Evolutionary conservation across 2,888 invertebrate genomes (phyloP).

Genomic region (Rhyacophila evoluta): DNA sequence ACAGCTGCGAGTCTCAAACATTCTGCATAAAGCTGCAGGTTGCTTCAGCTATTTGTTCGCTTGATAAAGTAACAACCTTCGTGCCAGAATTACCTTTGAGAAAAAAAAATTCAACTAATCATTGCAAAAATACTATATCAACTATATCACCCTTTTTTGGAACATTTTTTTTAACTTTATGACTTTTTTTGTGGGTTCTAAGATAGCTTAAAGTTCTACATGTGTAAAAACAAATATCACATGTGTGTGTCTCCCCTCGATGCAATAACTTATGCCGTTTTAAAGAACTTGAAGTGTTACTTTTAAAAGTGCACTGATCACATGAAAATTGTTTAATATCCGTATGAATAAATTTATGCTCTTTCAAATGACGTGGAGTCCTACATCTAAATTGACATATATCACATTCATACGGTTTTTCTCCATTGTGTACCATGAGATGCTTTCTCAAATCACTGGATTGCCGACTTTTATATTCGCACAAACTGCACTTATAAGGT

Average conservation of each 20-base stretch:
- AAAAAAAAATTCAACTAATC: too few relatives aligned
- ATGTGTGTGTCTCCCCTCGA: background rate
- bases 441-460: background rate
- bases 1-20: too few relatives aligned
- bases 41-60: too few relatives aligned
- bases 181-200: background rate
- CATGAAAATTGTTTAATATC: background rate
- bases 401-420: conserved; percentile 28
- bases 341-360: background rate
- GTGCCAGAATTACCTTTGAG: too few relatives aligned
- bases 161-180: background rate
- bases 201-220: background rate
- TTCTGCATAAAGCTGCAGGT: too few relatives aligned
- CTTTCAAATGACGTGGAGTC: background rate
- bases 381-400: background rate
- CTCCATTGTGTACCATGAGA: background rate
- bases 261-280: background rate
- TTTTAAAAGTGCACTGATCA: background rate
- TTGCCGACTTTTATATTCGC: background rate
- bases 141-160: too few relatives aligned
- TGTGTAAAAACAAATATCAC: background rate
- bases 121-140: too few relatives aligned
- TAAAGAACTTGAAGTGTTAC: background rate
- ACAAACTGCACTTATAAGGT: background rate
- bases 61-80: too few relatives aligned